Base-by-base conservation (phyloP, 2,797 vertebrate genomes). In the Ptychobarbus kaznakovi region DNA sequence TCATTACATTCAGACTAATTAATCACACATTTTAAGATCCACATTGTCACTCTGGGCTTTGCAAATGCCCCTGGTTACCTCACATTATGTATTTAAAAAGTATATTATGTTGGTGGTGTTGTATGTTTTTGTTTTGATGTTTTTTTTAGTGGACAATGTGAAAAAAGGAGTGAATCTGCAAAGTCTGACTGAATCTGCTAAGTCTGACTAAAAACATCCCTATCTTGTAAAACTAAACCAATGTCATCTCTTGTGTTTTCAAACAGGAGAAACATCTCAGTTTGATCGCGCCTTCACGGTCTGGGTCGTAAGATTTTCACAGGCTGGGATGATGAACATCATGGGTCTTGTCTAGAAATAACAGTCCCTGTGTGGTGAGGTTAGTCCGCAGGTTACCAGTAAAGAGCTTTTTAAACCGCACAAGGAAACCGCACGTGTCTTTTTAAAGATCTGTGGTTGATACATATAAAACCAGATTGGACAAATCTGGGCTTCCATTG, bases 381-480 rank as follows among this genome's bases (percentile, higher is more conserved):
- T 72, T 72, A 56, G 83, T 73, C 83, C 15, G 15, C 68, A 73
- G 77, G 83, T 85, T 79, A 79, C 35, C 66, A 70, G 40, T 58
- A 84, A 84, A 84, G 38, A 42, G 65, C 65, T 70, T 70, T 61
- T 63, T 38, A 63, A 85, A 85, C 68, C 40, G 5, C 66, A 79
- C 51, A 28, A 56, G 74, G 82, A 84, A 84, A 78, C 63, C 74
- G 1, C 74, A 84, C 1, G 32, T 70, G 83, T 84, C 74, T 70
- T 70, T 40, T 69, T 46, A 84, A 78, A 84, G 66, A 80, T 70
- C 28, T 80, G 56, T 35, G 75, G 35, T 78, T 84, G 76, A 77
- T 58, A 63, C 68, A 80, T 72, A 63, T 63, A 22, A 63, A 79
- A 63, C 66, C 40, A 85, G 65, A 84, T 78, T 49, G 65, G 25